Conservation (phyloP, 2,113 vertebrate species). For the Pseudorhombus dupliciocellatus region DNA sequence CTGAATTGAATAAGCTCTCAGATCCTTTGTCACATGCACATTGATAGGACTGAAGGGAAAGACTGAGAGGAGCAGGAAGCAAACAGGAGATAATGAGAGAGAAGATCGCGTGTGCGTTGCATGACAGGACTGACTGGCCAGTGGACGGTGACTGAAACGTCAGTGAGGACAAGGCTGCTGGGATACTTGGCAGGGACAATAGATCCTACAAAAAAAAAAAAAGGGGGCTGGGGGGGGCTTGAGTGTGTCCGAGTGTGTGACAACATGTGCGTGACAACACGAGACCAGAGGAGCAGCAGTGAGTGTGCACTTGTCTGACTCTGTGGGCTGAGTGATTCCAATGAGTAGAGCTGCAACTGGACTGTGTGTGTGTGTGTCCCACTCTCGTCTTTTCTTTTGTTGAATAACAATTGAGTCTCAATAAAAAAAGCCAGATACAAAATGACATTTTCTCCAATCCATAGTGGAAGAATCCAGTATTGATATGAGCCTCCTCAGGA, state of each 20-base stretch:
- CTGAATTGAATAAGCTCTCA: conserved; percentile 58
- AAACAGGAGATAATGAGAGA: conserved; percentile 45
- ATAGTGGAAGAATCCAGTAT: too few species aligned
- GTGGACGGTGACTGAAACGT: conserved; percentile 24
- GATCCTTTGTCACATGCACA: conserved; percentile 63
- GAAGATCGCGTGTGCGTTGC: conserved; percentile 3
- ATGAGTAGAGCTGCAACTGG: conserved; percentile 28
- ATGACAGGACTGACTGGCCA: conserved; percentile 16
- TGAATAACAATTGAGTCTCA: conserved; percentile 26
- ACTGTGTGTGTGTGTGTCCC: conserved; percentile 9
- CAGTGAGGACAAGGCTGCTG: conserved; percentile 1
- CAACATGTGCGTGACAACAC: conserved; percentile 44
- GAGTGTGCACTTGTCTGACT: conserved; percentile 39
- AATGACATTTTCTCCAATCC: not conserved
- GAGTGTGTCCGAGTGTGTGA: conserved; percentile 8
- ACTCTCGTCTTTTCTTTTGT: conserved; percentile 16
- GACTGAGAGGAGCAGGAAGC: conserved; percentile 47
- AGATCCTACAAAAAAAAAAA: conserved; percentile 17
- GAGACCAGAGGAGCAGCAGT: conserved; percentile 13
- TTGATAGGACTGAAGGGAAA: conserved; percentile 50
- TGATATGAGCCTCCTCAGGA: too few species aligned
- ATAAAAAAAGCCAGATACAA: not conserved
- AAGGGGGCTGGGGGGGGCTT: not conserved
- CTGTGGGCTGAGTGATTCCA: conserved; percentile 29
- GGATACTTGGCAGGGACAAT: conserved; percentile 34